Base-by-base conservation (phyloP, 2,888 invertebrate species). In the Aspidapion aeneum region DNA sequence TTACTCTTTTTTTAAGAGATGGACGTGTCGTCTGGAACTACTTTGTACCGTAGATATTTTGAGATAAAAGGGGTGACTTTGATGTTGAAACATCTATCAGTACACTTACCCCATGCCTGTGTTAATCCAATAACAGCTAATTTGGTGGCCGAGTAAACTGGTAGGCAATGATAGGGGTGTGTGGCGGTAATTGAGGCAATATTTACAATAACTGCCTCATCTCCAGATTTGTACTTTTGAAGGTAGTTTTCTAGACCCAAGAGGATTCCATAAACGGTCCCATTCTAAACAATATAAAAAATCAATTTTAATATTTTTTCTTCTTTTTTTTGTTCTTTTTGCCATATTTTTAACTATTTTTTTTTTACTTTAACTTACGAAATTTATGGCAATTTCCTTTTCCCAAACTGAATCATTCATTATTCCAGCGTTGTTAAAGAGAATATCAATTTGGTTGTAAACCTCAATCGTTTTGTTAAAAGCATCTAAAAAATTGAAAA, bases 401-500 rank as follows among this genome's bases (percentile, higher is more conserved):
- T 71, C 64, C 71, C 71, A 72, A 19, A 65, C 54, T 1, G 68
- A 19, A 59, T 72, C 72, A 51, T 72, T 65, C 48, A 70, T 49
- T 22, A 72, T 67, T 17, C 72, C 72, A 55, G 72, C 72, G 35
- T 71, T 71, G 54, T 72, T 72, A 2, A 72, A 66, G 12, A 72
- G 59, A 49, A 72, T 71, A 63, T 72, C 72, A 21, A 72, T 55
- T 57, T 70, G 61, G 48, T 70, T 59, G 56, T 70, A 72, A 19
- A 60, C 64, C 54, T 71, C 66, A 1, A 71, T 21, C 1, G 72
- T 71, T 65, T 67, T 68, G 21, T 67, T 62, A 51, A 72, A 71
- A n/a, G 70, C 72, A 58, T 68, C 71, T 72, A 55, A 60, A 72
- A 71, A n/a, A n/a, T n/a, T n/a, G n/a, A n/a, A n/a, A n/a, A n/a